phyloP scores from a whole-genome alignment of 2,113 vertebrate species.

The Campylomormyrus numenius region DNA sequence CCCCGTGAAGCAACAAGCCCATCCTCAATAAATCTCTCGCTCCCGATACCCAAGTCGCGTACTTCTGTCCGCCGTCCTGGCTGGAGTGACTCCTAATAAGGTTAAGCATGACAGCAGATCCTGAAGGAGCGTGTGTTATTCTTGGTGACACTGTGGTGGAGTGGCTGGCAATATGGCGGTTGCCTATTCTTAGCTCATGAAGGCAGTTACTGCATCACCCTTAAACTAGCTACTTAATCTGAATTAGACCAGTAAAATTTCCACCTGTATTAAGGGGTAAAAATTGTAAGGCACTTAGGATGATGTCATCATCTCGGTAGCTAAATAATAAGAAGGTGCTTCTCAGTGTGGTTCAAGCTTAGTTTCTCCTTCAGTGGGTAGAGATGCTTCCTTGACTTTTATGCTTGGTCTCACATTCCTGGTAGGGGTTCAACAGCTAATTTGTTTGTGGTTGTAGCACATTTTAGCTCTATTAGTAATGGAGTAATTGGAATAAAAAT shows the following conservation, averaged over 20 bases:
- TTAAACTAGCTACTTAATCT: background rate
- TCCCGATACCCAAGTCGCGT: background rate
- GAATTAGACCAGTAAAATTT: background rate
- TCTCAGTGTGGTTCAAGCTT: background rate
- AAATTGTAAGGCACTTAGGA: background rate
- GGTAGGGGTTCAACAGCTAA: background rate
- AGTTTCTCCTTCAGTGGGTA: background rate
- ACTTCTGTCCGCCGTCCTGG: background rate
- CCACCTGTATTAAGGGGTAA: background rate
- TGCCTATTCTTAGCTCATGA: background rate
- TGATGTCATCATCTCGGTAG: background rate
- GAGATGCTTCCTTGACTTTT: background rate
- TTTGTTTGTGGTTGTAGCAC: background rate
- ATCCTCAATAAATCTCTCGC: background rate
- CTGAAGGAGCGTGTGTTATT: background rate
- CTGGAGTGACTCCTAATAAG: background rate
- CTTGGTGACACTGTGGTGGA: background rate
- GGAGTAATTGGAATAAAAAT: background rate
- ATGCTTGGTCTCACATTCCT: background rate
- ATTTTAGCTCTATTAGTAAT: background rate
- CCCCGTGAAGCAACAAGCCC: background rate
- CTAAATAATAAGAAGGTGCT: background rate
- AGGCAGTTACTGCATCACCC: background rate
- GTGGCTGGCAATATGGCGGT: background rate
- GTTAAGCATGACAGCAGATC: background rate